A percentile compares a stretch with the other conserved stretches of the same genome.
phyloP scores from a whole-genome alignment of 2,888 invertebrate species.

The Ypsolopha sequella region DNA sequence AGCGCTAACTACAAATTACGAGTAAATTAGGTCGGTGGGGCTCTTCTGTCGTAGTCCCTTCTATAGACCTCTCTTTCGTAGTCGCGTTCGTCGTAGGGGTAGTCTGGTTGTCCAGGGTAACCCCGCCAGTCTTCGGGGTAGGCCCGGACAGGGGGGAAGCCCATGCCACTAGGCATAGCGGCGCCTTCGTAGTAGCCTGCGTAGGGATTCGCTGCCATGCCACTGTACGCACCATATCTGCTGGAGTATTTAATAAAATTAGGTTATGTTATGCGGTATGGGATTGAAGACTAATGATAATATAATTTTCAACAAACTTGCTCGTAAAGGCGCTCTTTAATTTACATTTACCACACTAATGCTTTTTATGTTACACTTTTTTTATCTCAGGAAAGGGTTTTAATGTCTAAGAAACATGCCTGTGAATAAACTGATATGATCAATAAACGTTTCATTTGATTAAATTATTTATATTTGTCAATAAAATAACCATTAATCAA shows the following conservation, averaged over 20 bases:
- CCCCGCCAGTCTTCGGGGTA: constrained; percentile 65
- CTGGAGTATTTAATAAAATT: constrained; percentile 10
- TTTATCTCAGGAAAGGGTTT: no score
- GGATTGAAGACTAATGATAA: no score
- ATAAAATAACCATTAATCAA: no score
- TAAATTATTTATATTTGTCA: no score
- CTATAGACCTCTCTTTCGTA: constrained; percentile 70
- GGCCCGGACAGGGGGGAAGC: constrained; percentile 51
- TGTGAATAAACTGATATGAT: no score
- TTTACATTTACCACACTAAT: no score
- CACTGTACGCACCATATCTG: constrained; percentile 61
- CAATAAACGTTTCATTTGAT: no score
- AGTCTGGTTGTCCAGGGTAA: constrained; percentile 54
- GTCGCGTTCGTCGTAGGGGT: constrained; percentile 66
- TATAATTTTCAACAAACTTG: no score
- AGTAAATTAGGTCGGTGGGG: constrained; percentile 64
- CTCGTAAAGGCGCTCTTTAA: no score
- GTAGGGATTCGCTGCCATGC: constrained; percentile 53
- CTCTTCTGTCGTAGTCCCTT: constrained; percentile 75
- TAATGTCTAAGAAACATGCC: no score
- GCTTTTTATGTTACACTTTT: no score
- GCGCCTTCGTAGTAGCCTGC: constrained; percentile 51
- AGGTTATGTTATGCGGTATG: not conserved
- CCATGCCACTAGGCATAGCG: constrained; percentile 63
- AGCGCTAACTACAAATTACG: constrained; percentile 1